These are phyloP conservation scores for Numenius phaeopus DNA, from an alignment of 2,797 vertebrate genomes.

Conservation along the genomic window DNA sequence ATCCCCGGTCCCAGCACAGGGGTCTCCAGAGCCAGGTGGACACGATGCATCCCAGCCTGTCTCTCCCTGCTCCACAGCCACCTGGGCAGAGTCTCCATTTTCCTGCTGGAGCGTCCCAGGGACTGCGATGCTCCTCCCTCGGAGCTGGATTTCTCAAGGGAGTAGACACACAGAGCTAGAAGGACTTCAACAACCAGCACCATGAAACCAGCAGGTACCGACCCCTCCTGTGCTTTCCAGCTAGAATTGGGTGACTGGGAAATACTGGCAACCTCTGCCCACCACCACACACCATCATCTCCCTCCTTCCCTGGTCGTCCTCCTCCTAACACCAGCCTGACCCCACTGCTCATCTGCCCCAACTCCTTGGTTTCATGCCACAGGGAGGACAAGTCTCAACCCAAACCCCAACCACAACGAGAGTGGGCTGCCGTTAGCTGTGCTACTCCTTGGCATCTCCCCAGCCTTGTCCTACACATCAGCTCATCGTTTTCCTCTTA, in stretches of 20 bases:
- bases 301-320: neutral
- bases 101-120: neutral
- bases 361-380: neutral
- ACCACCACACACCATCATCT: neutral
- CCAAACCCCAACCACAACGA: neutral
- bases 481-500: neutral
- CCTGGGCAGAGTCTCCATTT: neutral
- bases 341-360: neutral
- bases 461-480: neutral
- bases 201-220: neutral
- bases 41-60: accelerated
- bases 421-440: neutral
- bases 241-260: neutral
- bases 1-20: accelerated
- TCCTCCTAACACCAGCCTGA: neutral
- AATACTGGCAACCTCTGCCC: neutral
- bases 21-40: neutral
- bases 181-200: neutral
- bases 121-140: neutral
- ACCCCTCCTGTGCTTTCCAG: neutral
- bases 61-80: neutral
- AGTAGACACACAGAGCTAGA: neutral
- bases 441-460: neutral
- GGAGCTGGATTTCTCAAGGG: neutral
- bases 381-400: neutral